Evolutionary conservation across 2,797 vertebrate species (phyloP).

Genomic region (Danio choprae): DNA sequence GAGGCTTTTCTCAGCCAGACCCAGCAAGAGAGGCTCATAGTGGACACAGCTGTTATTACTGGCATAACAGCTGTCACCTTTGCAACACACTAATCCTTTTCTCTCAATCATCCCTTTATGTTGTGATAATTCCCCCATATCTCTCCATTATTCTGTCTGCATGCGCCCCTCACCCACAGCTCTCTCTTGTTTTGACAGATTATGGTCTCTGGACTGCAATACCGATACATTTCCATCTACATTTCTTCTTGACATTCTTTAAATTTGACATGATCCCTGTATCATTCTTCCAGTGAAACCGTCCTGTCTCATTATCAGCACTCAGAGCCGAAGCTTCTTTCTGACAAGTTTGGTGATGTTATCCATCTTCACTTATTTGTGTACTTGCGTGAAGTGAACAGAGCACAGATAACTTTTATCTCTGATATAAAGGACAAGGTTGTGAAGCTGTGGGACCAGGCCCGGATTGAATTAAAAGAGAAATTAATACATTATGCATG

Average conservation of each 20-base stretch:
- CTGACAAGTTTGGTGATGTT: slow-evolving; percentile 10
- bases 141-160: slow-evolving; percentile 24
- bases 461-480: background rate
- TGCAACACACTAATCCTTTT: slow-evolving; percentile 72
- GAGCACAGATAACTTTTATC: slow-evolving; percentile 1
- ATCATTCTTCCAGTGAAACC: slow-evolving; percentile 15
- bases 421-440: background rate
- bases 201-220: slow-evolving; percentile 11
- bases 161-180: background rate
- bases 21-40: slow-evolving; percentile 62
- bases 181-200: background rate
- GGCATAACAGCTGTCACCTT: slow-evolving; percentile 74
- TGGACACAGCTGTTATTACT: slow-evolving; percentile 76
- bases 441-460: background rate
- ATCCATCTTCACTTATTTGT: slow-evolving; percentile 15
- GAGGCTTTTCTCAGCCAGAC: slow-evolving; percentile 39
- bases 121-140: slow-evolving; percentile 27
- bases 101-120: slow-evolving; percentile 32
- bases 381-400: slow-evolving; percentile 8
- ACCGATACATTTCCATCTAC: slow-evolving; percentile 9
- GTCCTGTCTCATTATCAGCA: slow-evolving; percentile 10
- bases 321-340: background rate
- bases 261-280: slow-evolving; percentile 23
- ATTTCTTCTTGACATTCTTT: slow-evolving; percentile 33
- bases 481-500: slow-evolving; percentile 4